Base-by-base conservation (phyloP, 2,113 vertebrate species). In the Prietella phreatophila region DNA sequence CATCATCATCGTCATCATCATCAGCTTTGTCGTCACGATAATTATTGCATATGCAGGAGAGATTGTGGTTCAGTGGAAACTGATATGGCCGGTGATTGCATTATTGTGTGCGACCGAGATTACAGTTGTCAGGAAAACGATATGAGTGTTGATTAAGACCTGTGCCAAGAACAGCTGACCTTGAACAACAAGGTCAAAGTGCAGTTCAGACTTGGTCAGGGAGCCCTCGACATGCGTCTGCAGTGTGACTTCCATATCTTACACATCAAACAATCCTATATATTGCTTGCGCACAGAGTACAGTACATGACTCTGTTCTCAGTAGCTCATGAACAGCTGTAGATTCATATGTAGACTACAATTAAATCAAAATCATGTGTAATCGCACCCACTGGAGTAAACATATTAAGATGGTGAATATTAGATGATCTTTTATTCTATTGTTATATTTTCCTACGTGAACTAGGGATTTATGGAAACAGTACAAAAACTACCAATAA, bases 101-200 rank as follows among this genome's bases (percentile, higher is more conserved):
- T 65, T 88, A 53, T 13, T 42, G 53, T 75, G 42, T 65, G 36
- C 25, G 8, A 20, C 36, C 3, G 76, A 81, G 85, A 81, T 88
- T 84, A 58, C 10, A 6, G 55, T 83, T 75, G 65, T 60, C 86
- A 63, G 71, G 42, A 82, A 65, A 36, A 42, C 33, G 27, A 78
- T 78, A 84, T 42, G 58, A 30, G 71, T 65, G 42, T 39, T 79
- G 82, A 88, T 82, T 78, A 78, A 80, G 11, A 13, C 58, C 60
- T 25, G 42, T 11, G 42, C 25, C 15, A 63, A 50, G n/a, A 84
- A 83, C 86, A 65, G 19, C 20, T 83, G 17, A 76, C 71, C 87
- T 83, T 87, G 69, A 83, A 55, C 20, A 5, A 33, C 2, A 67
- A 88, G 82, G 47, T 56, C 82, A 88, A 56, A 71, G 47, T 7